Base-by-base conservation (phyloP, 2,797 vertebrate genomes). In the Peromyscus eremicus region DNA sequence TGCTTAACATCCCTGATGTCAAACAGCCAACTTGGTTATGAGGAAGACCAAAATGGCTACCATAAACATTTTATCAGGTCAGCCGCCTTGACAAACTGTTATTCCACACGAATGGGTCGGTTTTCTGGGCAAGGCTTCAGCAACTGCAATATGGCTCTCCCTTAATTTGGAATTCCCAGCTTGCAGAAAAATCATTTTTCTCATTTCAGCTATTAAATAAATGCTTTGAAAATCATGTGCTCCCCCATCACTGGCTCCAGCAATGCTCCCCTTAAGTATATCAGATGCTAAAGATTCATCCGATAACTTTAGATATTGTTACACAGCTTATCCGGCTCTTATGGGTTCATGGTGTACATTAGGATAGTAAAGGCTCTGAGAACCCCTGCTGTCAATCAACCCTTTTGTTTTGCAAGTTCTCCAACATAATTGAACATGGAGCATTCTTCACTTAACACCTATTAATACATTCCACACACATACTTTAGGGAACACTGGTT, bases 61-160 rank as follows among this genome's bases (percentile, higher is more conserved):
- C 37, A 86, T 92, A 49, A 77, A 79, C 23, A 73, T 88, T 92
- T 27, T 21, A 86, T 40, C 37, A 57, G 46, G 32, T 86, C 43
- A 93, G 8, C 84, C 21, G 19, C 88, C 88, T 94, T 88, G 57
- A 70, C 49, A 88, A 70, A 21, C 66, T 79, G 3, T 62, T 49
- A 55, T 49, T 46, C 52, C 77, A 23, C 55, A 29, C 4, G 27
- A 80, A 90, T 34, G 9, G 81, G 52, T 87, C 10, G 0, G 14
- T 88, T 90, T 96, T 86, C 91, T 70, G 77, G 85, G 92, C 85
- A 94, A 82, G 79, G 19, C 92, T 89, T 92, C 43, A 25, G 55
- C 66, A 64, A 75, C 16, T 52, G 40, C 34, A 49, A 27, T 64
- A 14, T 23, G 77, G 40, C 37, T 89, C 66, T 73, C 66, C 73